phyloP scores from a whole-genome alignment of 2,113 vertebrate species.

The Saccopteryx bilineata region DNA sequence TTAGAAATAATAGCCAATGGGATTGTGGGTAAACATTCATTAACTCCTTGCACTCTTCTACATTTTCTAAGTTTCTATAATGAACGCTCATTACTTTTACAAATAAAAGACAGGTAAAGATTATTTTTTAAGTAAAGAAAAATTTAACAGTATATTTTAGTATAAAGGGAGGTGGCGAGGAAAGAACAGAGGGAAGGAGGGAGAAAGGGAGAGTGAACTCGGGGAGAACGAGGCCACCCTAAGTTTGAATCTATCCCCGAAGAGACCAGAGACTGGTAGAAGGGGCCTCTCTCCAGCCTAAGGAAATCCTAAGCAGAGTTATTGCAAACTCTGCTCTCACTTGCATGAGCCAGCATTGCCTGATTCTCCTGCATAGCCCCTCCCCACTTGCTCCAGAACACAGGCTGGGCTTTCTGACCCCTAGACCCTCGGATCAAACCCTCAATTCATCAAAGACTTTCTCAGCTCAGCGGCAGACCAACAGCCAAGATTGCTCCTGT shows the following conservation, averaged over 20 bases:
- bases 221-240: neutral
- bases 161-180: neutral
- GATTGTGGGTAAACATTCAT: neutral
- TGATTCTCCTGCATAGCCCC: neutral
- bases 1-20: neutral
- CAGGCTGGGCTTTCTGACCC: neutral
- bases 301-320: neutral
- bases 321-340: neutral
- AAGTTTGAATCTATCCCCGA: neutral
- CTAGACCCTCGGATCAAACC: neutral
- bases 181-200: neutral
- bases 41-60: neutral
- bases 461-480: neutral
- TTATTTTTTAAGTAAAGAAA: constrained; percentile 27
- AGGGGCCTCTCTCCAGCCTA: neutral
- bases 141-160: neutral
- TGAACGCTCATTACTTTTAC: neutral
- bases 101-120: constrained; percentile 41
- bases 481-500: neutral
- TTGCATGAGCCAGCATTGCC: neutral
- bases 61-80: constrained; percentile 34
- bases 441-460: neutral
- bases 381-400: neutral
- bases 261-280: neutral
- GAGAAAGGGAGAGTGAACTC: neutral